Conservation (phyloP, 1,140 invertebrate species). For the Caenorhabditis inopinata region DNA sequence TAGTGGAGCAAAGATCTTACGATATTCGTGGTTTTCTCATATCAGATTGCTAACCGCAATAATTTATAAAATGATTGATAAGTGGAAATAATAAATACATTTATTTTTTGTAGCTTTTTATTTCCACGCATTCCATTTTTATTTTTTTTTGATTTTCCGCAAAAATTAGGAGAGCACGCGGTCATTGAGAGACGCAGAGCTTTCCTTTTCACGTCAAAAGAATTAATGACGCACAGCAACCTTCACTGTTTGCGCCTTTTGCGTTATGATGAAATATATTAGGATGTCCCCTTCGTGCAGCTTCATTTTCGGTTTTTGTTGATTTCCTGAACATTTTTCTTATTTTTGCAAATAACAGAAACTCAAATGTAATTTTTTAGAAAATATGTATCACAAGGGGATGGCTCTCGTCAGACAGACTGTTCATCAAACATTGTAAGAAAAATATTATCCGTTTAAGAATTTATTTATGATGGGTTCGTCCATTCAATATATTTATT, state of each 20-base stretch:
- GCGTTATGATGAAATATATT: constrained; percentile 3
- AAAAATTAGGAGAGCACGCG: neutral
- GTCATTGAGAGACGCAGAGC: neutral
- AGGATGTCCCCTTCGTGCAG: neutral
- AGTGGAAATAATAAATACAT: too few relatives aligned
- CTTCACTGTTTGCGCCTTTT: neutral
- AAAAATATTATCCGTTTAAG: too few relatives aligned
- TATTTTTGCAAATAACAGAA: neutral
- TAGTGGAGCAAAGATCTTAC: too few relatives aligned
- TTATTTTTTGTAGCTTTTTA: too few relatives aligned
- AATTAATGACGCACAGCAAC: neutral
- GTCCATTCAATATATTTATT: neutral
- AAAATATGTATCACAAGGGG: neutral
- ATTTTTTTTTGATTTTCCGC: neutral
- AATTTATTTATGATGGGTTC: too few relatives aligned
- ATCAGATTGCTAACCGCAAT: too few relatives aligned
- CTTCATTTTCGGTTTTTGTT: neutral
- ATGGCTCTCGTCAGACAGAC: neutral
- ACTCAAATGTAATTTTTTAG: neutral
- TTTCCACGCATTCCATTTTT: too few relatives aligned
- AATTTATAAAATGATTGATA: too few relatives aligned
- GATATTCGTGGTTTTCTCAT: neutral
- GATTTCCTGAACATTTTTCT: neutral
- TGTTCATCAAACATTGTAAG: neutral
- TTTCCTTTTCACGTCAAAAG: neutral